Evolutionary conservation across 2,888 invertebrate species (phyloP), one percentile per base, ranked within the genome.

Genomic region (Acronicta aceris): DNA sequence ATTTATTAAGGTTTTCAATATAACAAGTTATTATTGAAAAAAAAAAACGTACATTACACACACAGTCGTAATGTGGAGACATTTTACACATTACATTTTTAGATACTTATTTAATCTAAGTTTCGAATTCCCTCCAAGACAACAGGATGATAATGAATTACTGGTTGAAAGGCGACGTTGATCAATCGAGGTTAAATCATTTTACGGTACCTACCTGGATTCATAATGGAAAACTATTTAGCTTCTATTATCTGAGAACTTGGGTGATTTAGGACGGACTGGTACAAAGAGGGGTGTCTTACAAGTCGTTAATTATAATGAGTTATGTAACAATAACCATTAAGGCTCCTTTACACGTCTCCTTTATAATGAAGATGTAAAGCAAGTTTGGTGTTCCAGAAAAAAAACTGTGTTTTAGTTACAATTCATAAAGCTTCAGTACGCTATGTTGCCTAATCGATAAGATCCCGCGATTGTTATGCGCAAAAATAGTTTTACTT

Each of bases 261-360:
- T 58, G 40, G 49, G 65, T 71, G 53, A 65, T 67, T 65, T 71
- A 47, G 27, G 65, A 65, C 16, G 53, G 53, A 50, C 49, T 53
- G 16, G 65, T 45, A 33, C 42, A 17, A 42, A 46, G 10, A 33
- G 51, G n/a, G 17, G 42, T 46, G 58, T 16, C 46, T 46, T 53
- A 38, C 47, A 51, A 47, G 50, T 71, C 59, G 50, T 71, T 65
- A 58, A 47, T 58, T 58, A 40, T 65, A 47, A 71, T 53, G 50
- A 65, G 42, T 54, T 50, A 65, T 58, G 46, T 58, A 53, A 57
- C 10, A 50, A 40, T 36, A 10, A 46, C 21, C 7, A 16, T 48
- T 51, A 40, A 17, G 27, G 40, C 36, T 25, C 48, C 16, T 55
- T 70, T 48, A 43, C 13, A 41, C n/a, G 10, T 45, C 25, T 25